These are phyloP conservation scores for Diorhabda carinulata DNA, from an alignment of 1,140 invertebrate species.

Conservation along the genomic window DNA sequence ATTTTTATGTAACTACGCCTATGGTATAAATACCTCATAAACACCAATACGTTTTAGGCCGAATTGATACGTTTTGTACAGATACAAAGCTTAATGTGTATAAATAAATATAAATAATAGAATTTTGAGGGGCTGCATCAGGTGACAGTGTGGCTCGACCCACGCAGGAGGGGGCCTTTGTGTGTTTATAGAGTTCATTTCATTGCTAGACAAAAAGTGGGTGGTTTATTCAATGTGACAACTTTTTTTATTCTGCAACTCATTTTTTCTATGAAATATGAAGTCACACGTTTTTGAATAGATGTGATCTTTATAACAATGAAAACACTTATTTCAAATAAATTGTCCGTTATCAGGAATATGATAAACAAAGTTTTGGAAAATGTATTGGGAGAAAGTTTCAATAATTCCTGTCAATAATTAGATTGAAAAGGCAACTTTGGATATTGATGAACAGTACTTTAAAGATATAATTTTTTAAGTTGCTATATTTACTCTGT, in stretches of 20 bases:
- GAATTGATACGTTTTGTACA: conserved; percentile 15
- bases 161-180: conserved; percentile 26
- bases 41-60: neutral
- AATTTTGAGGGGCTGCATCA: conserved; percentile 29
- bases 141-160: conserved; percentile 30
- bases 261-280: neutral
- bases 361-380: too few species aligned
- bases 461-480: too few species aligned
- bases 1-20: too few species aligned
- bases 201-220: neutral
- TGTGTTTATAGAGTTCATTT: neutral
- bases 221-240: neutral
- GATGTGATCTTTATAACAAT: too few species aligned
- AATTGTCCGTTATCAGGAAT: too few species aligned
- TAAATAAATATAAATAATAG: conserved; percentile 39
- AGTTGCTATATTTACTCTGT: too few species aligned
- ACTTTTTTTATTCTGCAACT: neutral
- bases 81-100: conserved; percentile 32
- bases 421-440: too few species aligned
- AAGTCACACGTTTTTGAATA: too few species aligned
- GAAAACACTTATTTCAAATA: too few species aligned
- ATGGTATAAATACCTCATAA: neutral
- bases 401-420: too few species aligned
- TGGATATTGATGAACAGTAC: too few species aligned
- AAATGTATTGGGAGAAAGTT: too few species aligned